Evolutionary conservation across 2,888 invertebrate genomes (phyloP), one percentile per base, ranked within the genome.

Genomic region (Pollenia amentaria): DNA sequence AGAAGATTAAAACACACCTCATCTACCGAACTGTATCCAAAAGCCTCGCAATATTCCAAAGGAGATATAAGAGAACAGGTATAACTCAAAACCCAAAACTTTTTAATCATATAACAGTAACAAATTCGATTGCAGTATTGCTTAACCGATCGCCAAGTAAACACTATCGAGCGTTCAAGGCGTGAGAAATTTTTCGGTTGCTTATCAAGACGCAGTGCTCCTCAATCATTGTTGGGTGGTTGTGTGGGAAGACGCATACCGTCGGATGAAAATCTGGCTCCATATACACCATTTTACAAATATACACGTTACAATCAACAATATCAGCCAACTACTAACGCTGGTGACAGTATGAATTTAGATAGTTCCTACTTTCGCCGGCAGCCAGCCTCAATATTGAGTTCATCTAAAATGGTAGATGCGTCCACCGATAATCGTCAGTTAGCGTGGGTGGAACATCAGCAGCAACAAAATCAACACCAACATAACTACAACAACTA

Each of bases 131-230:
- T 84, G n/a, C 55, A 93, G 94, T 98, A 98, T 94, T 98, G 98
- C 94, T 97, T 98, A 94, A 98, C 96, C 92, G 97, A 97, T 94
- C 96, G 97, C 92, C 97, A 98, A 93, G 94, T 98, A 93, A 97
- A 97, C 92, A 93, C 92, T 78, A 95, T 98, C 91, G 97, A 97
- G 91, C 94, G 94, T 90, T 92, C 93, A 14, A 89, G 94, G 88
- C 92, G 94, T 84, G 93, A 94, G 90, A 92, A 96, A 90, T 96
- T 97, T 93, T 97, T 98, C 93, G 97, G 98, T 89, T 98, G 98
- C 93, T 95, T 98, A 90, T 97, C 97, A 69, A 91, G 93, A 10
- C 91, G 94, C 57, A 88, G 87, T 84, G 90, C 92, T 9, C 91
- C 91, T n/a, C 92, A 92, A 92, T 96, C 97, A 89, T 95, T 97